These are phyloP conservation scores for Orthosia cruda DNA, from an alignment of 2,888 invertebrate species.

Conservation along the genomic window DNA sequence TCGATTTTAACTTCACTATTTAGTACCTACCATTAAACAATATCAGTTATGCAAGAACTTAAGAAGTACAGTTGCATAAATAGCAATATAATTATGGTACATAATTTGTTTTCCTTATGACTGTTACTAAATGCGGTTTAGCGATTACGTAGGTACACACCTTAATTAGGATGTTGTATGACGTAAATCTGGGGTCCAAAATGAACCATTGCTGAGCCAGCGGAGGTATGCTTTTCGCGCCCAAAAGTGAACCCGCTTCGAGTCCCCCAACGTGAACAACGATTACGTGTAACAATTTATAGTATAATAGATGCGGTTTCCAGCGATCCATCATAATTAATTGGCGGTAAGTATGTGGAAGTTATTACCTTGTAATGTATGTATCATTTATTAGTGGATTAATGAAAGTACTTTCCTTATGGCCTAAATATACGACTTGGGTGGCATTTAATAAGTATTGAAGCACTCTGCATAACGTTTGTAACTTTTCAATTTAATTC, in stretches of 20 bases:
- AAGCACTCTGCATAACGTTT: neutral
- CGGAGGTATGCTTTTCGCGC: no score
- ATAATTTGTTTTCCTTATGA: neutral
- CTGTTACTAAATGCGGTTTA: neutral
- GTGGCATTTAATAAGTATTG: neutral
- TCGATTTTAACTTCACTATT: neutral
- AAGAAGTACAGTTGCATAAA: neutral
- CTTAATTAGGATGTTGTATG: no score
- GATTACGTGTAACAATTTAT: constrained; percentile 13
- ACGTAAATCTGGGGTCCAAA: no score
- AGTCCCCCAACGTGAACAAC: no score
- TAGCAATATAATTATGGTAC: neutral
- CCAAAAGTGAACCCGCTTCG: no score
- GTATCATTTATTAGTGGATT: neutral
- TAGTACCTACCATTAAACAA: no score
- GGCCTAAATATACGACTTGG: neutral
- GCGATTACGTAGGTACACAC: neutral
- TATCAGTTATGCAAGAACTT: neutral
- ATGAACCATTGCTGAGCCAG: no score
- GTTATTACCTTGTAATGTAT: neutral
- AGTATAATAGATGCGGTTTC: constrained; percentile 22
- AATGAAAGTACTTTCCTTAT: constrained; percentile 19
- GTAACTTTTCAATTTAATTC: neutral
- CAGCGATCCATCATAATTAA: constrained; percentile 51
- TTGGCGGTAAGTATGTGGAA: constrained; percentile 48